These are phyloP conservation scores for Dolichallabes microphthalmus DNA, from an alignment of 2,113 vertebrate genomes.

Conservation along the genomic window DNA sequence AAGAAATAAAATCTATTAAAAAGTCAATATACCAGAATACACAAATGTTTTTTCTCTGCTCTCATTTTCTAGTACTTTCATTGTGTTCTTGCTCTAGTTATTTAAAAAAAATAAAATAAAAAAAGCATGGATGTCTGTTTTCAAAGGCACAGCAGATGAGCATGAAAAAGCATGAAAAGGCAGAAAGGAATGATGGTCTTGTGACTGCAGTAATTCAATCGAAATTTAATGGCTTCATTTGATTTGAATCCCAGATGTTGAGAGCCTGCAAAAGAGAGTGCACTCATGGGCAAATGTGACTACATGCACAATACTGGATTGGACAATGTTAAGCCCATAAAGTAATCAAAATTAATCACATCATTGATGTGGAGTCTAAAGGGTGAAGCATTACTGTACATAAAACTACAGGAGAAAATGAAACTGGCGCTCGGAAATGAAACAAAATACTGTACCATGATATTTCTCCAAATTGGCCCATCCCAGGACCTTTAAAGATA, in stretches of 20 bases:
- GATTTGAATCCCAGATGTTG: slow-evolving; percentile 12
- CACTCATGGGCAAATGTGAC: not conserved
- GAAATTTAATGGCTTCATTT: slow-evolving; percentile 39
- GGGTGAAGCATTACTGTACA: slow-evolving; percentile 14
- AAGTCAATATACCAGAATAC: not conserved
- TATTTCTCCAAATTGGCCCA: slow-evolving; percentile 26
- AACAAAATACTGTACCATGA: slow-evolving; percentile 14
- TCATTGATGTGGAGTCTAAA: not conserved
- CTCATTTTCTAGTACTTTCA: not conserved
- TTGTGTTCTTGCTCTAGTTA: not conserved
- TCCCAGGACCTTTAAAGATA: slow-evolving; percentile 8
- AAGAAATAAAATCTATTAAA: not conserved
- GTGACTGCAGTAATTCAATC: slow-evolving; percentile 32
- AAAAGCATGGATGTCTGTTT: not conserved
- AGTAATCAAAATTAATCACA: not conserved
- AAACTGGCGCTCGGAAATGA: slow-evolving; percentile 13
- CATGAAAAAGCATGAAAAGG: not conserved
- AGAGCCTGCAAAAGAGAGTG: not conserved
- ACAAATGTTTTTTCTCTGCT: not conserved
- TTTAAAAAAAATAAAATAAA: not conserved
- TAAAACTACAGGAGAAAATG: slow-evolving; percentile 19
- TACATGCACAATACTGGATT: not conserved
- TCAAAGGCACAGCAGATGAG: not conserved
- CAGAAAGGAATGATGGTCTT: slow-evolving; percentile 35
- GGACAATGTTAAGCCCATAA: not conserved